Evolutionary conservation across 1,140 invertebrate species (phyloP).

Genomic region (Brachionus paranguensis): DNA sequence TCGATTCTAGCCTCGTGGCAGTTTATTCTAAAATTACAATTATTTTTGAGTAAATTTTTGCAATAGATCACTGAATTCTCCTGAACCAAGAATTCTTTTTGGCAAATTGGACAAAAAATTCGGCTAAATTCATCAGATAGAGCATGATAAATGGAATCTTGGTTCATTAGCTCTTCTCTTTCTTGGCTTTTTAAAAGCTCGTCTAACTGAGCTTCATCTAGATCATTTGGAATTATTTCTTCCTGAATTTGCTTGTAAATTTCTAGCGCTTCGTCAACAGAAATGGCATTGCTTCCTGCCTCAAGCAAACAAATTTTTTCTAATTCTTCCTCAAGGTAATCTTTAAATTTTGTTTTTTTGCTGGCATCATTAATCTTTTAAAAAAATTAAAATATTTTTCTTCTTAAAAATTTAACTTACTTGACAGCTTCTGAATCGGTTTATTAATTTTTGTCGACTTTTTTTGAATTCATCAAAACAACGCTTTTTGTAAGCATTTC

Average conservation of each 20-base stretch:
- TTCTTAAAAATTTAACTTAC: neutral
- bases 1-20: neutral
- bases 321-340: conserved; percentile 18
- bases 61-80: neutral
- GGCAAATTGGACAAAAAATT: conserved; percentile 26
- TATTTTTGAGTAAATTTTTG: neutral
- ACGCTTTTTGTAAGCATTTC: conserved; percentile 30
- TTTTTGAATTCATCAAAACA: conserved; percentile 39
- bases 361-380: neutral
- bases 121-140: neutral
- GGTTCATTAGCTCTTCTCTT: conserved; percentile 4
- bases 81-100: conserved; percentile 28
- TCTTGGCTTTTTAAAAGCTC: conserved; percentile 2
- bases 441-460: conserved; percentile 32
- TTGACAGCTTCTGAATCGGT: conserved; percentile 22
- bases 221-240: conserved; percentile 2
- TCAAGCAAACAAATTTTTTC: conserved; percentile 39
- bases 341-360: conserved; percentile 8
- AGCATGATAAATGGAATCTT: neutral
- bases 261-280: conserved; percentile 21
- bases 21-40: neutral
- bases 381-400: neutral
- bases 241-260: conserved; percentile 39
- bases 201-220: conserved; percentile 6
- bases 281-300: neutral